Evolutionary conservation across 2,113 vertebrate genomes (phyloP).

Genomic region (Dermatemys mawii): DNA sequence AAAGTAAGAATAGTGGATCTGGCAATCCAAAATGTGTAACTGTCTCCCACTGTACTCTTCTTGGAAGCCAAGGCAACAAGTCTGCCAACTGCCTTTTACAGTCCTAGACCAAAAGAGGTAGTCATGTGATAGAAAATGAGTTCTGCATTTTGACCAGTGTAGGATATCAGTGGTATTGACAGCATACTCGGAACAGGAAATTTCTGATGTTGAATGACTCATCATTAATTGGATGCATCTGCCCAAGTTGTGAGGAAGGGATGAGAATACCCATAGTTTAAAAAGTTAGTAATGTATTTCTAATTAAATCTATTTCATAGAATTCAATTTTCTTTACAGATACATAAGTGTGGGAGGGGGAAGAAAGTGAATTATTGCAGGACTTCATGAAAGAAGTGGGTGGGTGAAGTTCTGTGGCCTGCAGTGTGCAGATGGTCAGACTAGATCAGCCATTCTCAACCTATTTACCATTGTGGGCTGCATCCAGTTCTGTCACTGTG

Average conservation of each 20-base stretch:
- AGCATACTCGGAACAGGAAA: conserved; percentile 54
- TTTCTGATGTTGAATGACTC: conserved; percentile 48
- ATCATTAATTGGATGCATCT: conserved; percentile 65
- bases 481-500: too few species aligned
- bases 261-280: conserved; percentile 50
- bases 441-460: neutral
- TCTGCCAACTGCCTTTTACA: neutral
- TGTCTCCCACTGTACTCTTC: neutral
- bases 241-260: conserved; percentile 36
- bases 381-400: neutral
- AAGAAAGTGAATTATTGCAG: neutral
- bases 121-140: neutral
- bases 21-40: neutral
- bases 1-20: neutral
- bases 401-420: neutral
- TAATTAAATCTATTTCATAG: neutral
- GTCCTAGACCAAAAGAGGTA: neutral
- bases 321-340: conserved; percentile 9
- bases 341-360: neutral
- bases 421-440: neutral
- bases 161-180: conserved; percentile 12
- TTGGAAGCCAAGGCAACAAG: neutral
- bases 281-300: conserved; percentile 11
- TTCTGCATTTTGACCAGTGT: neutral
- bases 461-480: too few species aligned